These are phyloP conservation scores for Phasia obesa DNA, from an alignment of 2,888 invertebrate genomes.

Conservation along the genomic window DNA sequence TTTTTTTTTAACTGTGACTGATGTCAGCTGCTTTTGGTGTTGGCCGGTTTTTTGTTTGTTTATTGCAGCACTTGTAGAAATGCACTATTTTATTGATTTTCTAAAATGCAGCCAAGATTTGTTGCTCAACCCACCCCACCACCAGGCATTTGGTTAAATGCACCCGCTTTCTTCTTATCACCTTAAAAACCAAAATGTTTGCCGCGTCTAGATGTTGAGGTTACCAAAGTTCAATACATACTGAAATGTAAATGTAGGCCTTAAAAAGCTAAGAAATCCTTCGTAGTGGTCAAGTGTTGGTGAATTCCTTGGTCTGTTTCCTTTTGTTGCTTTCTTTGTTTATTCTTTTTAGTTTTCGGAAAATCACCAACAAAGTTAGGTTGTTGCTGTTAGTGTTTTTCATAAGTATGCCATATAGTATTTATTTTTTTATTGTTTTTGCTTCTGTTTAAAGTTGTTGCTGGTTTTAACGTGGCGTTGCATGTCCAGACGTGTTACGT, in stretches of 20 bases:
- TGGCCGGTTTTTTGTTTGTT: constrained; percentile 47
- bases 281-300: constrained; percentile 68
- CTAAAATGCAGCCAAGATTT: constrained; percentile 63
- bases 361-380: constrained; percentile 51
- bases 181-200: constrained; percentile 20
- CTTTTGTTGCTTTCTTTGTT: constrained; percentile 35
- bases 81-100: constrained; percentile 67
- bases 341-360: neutral
- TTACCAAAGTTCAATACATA: constrained; percentile 68
- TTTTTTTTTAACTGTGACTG: constrained; percentile 25
- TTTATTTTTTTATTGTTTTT: constrained; percentile 51
- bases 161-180: constrained; percentile 23
- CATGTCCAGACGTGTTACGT: constrained; percentile 68
- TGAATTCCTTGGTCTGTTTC: constrained; percentile 50
- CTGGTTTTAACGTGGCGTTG: constrained; percentile 45
- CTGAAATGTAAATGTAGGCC: constrained; percentile 57
- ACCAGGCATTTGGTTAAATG: constrained; percentile 48
- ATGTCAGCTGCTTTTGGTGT: constrained; percentile 55
- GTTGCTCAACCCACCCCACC: constrained; percentile 57
- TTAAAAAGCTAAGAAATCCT: constrained; percentile 54
- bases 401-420: constrained; percentile 57
- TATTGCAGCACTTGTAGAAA: constrained; percentile 53
- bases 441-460: constrained; percentile 36
- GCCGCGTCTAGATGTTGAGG: constrained; percentile 63
- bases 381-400: constrained; percentile 21